Percentiles rank a stretch among this genome's conserved stretches.
These are phyloP conservation scores for Eupithecia centaureata DNA, from an alignment of 2,888 invertebrate species.

Conservation along the genomic window DNA sequence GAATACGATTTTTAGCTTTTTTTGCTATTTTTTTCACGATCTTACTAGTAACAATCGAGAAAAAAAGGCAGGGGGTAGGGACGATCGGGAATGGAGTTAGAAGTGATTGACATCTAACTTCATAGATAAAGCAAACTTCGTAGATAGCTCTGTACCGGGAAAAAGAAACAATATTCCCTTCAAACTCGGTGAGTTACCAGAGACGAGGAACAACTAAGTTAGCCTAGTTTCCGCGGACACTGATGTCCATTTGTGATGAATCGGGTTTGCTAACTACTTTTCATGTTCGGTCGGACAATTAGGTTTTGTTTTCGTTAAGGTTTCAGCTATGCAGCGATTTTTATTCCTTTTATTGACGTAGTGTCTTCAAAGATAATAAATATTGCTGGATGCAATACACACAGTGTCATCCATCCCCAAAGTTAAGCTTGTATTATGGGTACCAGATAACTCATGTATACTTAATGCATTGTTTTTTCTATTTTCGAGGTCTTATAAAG, in stretches of 20 bases:
- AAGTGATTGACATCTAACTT: background rate
- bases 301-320: conserved; percentile 35
- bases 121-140: conserved; percentile 2
- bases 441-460: background rate
- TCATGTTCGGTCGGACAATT: conserved; percentile 39
- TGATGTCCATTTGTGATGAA: conserved; percentile 52
- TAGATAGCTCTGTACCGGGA: background rate
- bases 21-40: too few species aligned
- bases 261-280: conserved; percentile 41
- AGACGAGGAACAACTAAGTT: conserved; percentile 48
- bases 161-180: conserved; percentile 22
- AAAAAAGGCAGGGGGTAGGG: too few species aligned
- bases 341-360: background rate
- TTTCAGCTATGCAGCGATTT: background rate
- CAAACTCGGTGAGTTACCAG: conserved; percentile 30
- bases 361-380: background rate
- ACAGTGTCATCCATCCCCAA: too few species aligned
- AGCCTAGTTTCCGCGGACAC: conserved; percentile 47
- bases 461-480: too few species aligned
- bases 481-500: background rate
- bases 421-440: background rate
- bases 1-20: too few species aligned
- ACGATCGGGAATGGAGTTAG: too few species aligned
- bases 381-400: too few species aligned
- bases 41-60: too few species aligned